A percentile compares a stretch with the other conserved stretches of the same genome.
Conservation (phyloP, 2,888 invertebrate species). For the Nasonovia ribisnigri region DNA sequence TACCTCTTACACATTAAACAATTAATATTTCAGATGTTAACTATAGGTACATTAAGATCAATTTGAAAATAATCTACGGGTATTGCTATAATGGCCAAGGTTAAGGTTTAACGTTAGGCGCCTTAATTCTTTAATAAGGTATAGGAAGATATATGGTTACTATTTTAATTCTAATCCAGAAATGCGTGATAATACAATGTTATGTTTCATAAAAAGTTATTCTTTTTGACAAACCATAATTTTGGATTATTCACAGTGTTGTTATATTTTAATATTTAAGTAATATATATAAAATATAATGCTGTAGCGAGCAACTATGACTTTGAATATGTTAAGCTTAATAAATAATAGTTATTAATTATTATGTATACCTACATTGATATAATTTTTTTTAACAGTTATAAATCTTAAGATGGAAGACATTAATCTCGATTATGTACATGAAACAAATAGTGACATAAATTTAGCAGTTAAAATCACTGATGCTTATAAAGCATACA, state of each 20-base stretch:
- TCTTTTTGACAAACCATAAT: background rate
- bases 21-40: background rate
- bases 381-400: constrained; percentile 22
- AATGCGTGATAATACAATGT: background rate
- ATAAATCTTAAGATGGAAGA: constrained; percentile 50
- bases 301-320: background rate
- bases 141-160: background rate
- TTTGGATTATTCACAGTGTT: background rate
- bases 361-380: background rate
- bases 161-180: background rate
- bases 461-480: constrained; percentile 67
- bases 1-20: background rate
- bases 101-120: background rate
- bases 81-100: background rate
- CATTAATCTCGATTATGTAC: background rate
- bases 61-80: background rate
- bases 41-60: background rate
- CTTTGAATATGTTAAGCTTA: background rate
- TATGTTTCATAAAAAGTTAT: background rate
- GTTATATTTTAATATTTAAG: background rate
- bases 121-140: background rate
- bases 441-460: background rate
- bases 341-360: background rate
- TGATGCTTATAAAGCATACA: constrained; percentile 68
- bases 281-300: background rate